Evolutionary conservation across 2,113 vertebrate genomes (phyloP).

Genomic region (Lampris megalopsis): DNA sequence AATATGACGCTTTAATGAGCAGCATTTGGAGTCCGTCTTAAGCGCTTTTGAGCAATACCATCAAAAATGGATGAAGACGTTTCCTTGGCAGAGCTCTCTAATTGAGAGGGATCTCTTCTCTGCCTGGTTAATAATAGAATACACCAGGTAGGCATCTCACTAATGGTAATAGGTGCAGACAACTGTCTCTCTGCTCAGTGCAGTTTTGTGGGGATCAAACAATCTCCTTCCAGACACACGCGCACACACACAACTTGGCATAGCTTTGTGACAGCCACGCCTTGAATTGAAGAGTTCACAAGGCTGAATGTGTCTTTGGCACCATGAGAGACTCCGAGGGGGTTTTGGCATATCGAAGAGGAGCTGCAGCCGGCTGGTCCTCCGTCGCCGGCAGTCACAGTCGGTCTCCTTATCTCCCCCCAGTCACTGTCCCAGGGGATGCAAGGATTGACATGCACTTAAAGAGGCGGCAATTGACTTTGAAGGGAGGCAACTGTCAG

Average conservation of each 20-base stretch:
- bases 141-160: constrained; percentile 43
- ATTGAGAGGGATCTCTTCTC: constrained; percentile 55
- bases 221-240: constrained; percentile 28
- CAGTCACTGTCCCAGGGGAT: constrained; percentile 67
- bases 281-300: constrained; percentile 57
- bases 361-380: constrained; percentile 63
- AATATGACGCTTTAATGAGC: constrained; percentile 63
- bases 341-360: constrained; percentile 45
- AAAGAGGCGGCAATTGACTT: constrained; percentile 60
- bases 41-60: constrained; percentile 38
- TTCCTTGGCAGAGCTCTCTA: constrained; percentile 50
- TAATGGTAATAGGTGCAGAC: constrained; percentile 55
- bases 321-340: constrained; percentile 47
- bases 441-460: constrained; percentile 65
- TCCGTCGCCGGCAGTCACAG: constrained; percentile 60
- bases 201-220: constrained; percentile 64
- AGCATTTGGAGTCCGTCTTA: constrained; percentile 14
- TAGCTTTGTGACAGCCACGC: constrained; percentile 56
- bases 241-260: constrained; percentile 23
- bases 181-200: constrained; percentile 49
- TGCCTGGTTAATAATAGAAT: constrained; percentile 68
- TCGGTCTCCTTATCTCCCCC: constrained; percentile 62
- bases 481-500: constrained; percentile 74
- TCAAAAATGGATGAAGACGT: constrained; percentile 67
- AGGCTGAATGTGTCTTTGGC: constrained; percentile 57